A percentile compares a stretch with the other conserved stretches of the same genome.
phyloP scores from a whole-genome alignment of 2,888 invertebrate genomes.

The Odontothrips loti region DNA sequence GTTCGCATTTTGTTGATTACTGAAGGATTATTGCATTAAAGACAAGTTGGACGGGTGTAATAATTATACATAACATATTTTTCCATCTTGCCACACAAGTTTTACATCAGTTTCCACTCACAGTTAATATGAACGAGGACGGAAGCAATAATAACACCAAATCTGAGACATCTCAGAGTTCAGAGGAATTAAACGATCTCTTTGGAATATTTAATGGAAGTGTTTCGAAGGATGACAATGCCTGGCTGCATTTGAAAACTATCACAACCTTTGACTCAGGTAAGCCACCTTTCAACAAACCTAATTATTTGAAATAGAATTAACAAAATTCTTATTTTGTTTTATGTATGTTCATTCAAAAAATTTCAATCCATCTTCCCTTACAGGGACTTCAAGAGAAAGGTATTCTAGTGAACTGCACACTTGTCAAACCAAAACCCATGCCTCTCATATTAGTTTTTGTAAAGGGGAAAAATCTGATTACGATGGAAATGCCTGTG shows the following conservation, averaged over 20 bases:
- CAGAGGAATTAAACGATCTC: not conserved
- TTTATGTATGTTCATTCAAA: not conserved
- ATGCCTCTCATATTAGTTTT: not conserved
- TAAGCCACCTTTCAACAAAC: constrained; percentile 35
- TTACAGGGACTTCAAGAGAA: not conserved
- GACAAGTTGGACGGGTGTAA: not conserved
- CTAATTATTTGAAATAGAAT: constrained; percentile 17
- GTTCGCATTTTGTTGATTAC: not conserved
- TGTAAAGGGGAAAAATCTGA: not conserved
- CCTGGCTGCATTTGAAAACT: constrained; percentile 43
- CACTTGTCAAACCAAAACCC: not conserved
- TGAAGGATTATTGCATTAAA: not conserved
- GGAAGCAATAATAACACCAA: not conserved
- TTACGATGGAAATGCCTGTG: not conserved
- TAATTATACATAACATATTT: not conserved
- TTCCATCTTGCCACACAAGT: not conserved
- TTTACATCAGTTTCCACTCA: too few species aligned
- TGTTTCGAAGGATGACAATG: not conserved
- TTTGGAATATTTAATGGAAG: not conserved
- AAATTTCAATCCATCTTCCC: not conserved
- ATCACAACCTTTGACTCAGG: constrained; percentile 46
- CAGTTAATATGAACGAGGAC: not conserved
- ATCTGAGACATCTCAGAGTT: not conserved
- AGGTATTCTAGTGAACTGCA: not conserved
- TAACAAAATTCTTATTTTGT: not conserved